Percentiles rank a stretch among this genome's conserved stretches.
phyloP scores from a whole-genome alignment of 2,113 vertebrate genomes.

The Leucoraja erinaceus region DNA sequence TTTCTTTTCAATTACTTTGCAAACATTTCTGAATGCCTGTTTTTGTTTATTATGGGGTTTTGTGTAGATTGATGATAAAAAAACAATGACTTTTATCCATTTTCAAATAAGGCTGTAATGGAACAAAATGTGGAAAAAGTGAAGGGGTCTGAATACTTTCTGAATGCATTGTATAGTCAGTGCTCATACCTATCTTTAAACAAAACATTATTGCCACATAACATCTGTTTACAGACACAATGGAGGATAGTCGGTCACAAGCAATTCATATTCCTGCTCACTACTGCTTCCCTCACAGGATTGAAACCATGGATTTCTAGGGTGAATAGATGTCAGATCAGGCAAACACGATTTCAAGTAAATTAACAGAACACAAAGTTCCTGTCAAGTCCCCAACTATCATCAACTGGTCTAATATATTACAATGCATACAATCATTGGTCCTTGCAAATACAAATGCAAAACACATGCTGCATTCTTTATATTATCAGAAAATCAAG shows the following conservation, averaged over 20 bases:
- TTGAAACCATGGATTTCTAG: neutral
- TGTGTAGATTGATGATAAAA: too few relatives aligned
- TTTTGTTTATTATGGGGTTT: too few relatives aligned
- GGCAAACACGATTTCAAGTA: neutral
- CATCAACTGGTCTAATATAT: neutral
- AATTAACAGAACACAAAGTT: slow-evolving; percentile 21
- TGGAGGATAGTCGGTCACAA: neutral
- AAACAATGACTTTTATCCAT: too few relatives aligned
- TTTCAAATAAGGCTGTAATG: too few relatives aligned
- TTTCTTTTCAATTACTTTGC: too few relatives aligned
- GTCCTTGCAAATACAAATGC: slow-evolving; percentile 3
- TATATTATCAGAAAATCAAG: neutral
- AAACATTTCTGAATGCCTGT: too few relatives aligned
- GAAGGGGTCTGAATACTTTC: too few relatives aligned
- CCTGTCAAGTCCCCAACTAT: neutral
- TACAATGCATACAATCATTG: neutral
- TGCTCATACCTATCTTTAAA: too few relatives aligned
- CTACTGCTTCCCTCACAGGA: neutral
- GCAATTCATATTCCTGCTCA: neutral
- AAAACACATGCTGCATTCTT: slow-evolving; percentile 14
- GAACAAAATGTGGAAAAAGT: too few relatives aligned
- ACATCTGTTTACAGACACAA: neutral
- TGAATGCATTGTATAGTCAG: too few relatives aligned
- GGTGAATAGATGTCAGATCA: neutral
- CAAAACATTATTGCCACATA: neutral